Evolutionary conservation across 2,888 invertebrate species (phyloP).

Genomic region (Arrhopalites spinosus): DNA sequence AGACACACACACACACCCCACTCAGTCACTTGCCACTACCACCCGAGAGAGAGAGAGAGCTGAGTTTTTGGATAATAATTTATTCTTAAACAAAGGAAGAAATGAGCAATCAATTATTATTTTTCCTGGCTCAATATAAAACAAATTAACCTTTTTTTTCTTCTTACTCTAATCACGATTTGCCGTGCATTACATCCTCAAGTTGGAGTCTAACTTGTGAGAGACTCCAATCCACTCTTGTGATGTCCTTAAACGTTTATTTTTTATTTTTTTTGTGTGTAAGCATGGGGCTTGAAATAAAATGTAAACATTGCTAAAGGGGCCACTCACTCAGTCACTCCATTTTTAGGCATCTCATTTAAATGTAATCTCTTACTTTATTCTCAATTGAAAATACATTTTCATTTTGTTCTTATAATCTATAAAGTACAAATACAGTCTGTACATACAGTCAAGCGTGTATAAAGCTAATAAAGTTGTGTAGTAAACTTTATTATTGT

Average conservation of each 20-base stretch:
- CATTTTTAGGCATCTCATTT: too few species aligned
- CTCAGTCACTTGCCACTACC: slow-evolving; percentile 17
- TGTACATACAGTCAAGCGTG: too few species aligned
- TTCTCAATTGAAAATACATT: too few species aligned
- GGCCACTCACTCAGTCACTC: too few species aligned
- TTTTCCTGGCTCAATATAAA: slow-evolving; percentile 52
- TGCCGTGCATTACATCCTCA: slow-evolving; percentile 41
- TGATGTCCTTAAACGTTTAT: not conserved
- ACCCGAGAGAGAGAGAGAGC: slow-evolving; percentile 18
- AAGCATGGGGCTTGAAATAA: not conserved
- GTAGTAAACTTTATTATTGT: too few species aligned
- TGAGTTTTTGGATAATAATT: slow-evolving; percentile 32
- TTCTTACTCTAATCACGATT: slow-evolving; percentile 54
- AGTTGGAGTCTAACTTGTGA: not conserved
- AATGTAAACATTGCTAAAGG: too few species aligned
- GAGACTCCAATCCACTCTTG: not conserved
- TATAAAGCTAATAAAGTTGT: too few species aligned
- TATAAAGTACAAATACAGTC: too few species aligned
- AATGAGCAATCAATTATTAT: slow-evolving; percentile 54
- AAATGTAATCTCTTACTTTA: too few species aligned
- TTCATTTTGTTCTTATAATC: too few species aligned
- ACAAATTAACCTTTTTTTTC: slow-evolving; percentile 54
- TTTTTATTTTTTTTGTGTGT: not conserved
- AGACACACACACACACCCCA: not conserved
- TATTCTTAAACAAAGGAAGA: slow-evolving; percentile 44